A percentile compares a stretch with the other conserved stretches of the same genome.
These are phyloP conservation scores for Panorpa germanica DNA, from an alignment of 2,888 invertebrate genomes.

Conservation along the genomic window DNA sequence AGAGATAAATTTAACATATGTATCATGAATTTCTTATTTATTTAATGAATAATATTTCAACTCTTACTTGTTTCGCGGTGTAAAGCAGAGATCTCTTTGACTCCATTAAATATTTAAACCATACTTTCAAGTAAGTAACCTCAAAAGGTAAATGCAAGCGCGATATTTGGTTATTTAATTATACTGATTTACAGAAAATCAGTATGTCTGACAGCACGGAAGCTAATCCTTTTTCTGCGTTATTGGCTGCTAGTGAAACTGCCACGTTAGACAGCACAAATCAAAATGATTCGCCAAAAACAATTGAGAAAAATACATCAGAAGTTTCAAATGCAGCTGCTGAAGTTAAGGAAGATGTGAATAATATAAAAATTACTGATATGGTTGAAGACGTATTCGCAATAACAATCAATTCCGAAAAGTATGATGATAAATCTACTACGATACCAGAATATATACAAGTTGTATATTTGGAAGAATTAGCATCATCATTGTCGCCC, in stretches of 20 bases:
- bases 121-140: too few species aligned
- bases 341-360: conserved; percentile 12
- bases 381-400: conserved; percentile 53
- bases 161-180: too few species aligned
- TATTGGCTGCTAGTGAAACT: conserved; percentile 11
- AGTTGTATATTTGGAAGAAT: conserved; percentile 45
- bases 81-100: background rate
- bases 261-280: conserved; percentile 10
- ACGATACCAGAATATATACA: conserved; percentile 20
- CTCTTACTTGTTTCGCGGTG: background rate
- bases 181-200: too few species aligned
- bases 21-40: too few species aligned
- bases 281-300: conserved; percentile 5
- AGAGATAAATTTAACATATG: too few species aligned
- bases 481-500: conserved; percentile 29
- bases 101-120: too few species aligned
- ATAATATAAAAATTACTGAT: conserved; percentile 24
- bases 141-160: too few species aligned
- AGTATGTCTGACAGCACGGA: conserved; percentile 4
- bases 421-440: conserved; percentile 18
- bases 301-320: background rate
- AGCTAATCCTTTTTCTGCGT: conserved; percentile 16
- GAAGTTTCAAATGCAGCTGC: conserved; percentile 2
- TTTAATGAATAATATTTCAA: too few species aligned
- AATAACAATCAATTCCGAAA: conserved; percentile 40